Base-by-base conservation (phyloP, 2,113 vertebrate genomes). In the Lophura nycthemera region DNA sequence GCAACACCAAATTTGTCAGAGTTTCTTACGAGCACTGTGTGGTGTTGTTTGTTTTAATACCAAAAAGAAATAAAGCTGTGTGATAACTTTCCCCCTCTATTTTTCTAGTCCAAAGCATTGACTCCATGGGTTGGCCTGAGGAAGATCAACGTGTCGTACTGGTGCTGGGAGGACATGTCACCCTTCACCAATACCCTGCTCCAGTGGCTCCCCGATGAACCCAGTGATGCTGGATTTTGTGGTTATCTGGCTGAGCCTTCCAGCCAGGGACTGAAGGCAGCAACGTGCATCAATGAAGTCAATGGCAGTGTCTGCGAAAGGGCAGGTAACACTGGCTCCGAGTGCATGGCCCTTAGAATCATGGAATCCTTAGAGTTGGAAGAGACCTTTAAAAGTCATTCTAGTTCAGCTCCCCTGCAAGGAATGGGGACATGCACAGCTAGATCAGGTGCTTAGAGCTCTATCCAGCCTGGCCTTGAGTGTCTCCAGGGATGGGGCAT, bases 101-200 rank as follows among this genome's bases (percentile, higher is more conserved):
- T 7, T 83, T 92, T 92, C 10, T 89, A 99, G 99, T 97, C 98
- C 87, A 98, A 98, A 96, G 96, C 95, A 3, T 96, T 99, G 97
- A 99, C 99, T 8, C 99, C 99, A 0, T 99, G 99, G 99, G 99
- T 99, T 82, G 99, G 99, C 3, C 97, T 99, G 67, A 97, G 99
- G 95, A 99, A 99, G 83, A 99, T 99, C 96, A 99, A 99, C 10
- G 98, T 99, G 59, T 99, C 99, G 0, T 99, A 99, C 54, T 99
- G 99, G 99, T 99, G 99, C 97, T 99, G 99, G 99, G 99, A 99
- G 91, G 99, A 99, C 95, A 99, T 99, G 99, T 99, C 99, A 3
- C 99, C 99, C 19, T 99, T 99, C 97, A 99, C 98, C 65, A 99
- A 99, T 98, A 99, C 98, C 80, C 97, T 98, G 0, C 97, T 99